These are phyloP conservation scores for Pheucticus melanocephalus DNA, from an alignment of 2,113 vertebrate genomes.

Conservation along the genomic window DNA sequence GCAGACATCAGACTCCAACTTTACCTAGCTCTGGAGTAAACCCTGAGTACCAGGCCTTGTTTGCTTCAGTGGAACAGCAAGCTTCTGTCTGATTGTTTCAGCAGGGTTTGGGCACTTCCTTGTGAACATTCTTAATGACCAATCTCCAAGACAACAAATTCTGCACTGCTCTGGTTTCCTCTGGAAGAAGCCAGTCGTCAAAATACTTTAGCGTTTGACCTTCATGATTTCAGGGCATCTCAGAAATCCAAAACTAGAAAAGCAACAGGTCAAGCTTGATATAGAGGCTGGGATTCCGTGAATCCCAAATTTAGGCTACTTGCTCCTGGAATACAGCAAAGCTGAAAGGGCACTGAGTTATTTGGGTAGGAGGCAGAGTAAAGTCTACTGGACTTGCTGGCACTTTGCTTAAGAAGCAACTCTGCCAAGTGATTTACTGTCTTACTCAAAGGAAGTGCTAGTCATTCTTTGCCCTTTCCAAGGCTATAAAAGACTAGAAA, in stretches of 20 bases:
- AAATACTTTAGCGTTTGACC: not conserved
- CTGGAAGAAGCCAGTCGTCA: not conserved
- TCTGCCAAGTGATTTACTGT: not conserved
- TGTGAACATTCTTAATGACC: not conserved
- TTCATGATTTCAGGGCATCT: not conserved
- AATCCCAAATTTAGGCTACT: not conserved
- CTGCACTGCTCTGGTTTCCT: not conserved
- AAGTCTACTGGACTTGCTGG: not conserved
- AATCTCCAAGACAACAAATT: not conserved
- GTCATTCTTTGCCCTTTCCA: conserved; percentile 3
- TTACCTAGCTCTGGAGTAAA: not conserved
- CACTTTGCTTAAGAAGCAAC: not conserved
- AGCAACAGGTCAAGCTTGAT: not conserved
- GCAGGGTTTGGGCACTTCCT: not conserved
- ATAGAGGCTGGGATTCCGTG: not conserved
- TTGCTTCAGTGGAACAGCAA: not conserved
- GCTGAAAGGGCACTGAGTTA: not conserved
- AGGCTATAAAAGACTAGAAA: not conserved
- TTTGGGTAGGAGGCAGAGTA: not conserved
- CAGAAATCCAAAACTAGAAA: not conserved
- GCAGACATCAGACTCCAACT: not conserved
- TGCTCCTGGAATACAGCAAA: not conserved
- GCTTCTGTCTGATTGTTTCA: not conserved
- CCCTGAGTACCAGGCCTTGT: not conserved
- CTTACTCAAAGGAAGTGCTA: conserved; percentile 7